Percentiles rank a stretch among this genome's conserved stretches.
These are phyloP conservation scores for Branchipolynoe longqiensis DNA, from an alignment of 2,888 invertebrate species.

Conservation along the genomic window DNA sequence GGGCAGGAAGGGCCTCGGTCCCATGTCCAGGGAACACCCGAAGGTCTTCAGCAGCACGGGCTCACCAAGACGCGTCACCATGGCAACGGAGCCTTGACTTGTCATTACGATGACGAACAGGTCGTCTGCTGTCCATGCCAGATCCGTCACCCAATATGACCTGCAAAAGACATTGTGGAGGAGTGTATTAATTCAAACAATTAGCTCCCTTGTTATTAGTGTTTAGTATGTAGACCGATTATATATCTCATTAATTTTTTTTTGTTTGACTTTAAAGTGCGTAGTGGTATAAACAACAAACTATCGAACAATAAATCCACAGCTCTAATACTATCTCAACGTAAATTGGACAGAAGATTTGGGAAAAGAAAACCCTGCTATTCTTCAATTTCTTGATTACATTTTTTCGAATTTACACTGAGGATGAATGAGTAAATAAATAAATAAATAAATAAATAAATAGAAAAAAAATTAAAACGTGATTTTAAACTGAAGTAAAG, in stretches of 20 bases:
- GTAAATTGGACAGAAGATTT: too few relatives aligned
- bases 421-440: neutral
- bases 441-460: neutral
- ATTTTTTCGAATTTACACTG: neutral
- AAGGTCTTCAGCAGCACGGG: slow-evolving; percentile 74
- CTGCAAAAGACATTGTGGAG: too few relatives aligned
- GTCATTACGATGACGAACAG: slow-evolving; percentile 77
- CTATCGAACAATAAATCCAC: too few relatives aligned
- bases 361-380: too few relatives aligned
- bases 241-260: too few relatives aligned
- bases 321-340: too few relatives aligned
- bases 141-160: slow-evolving; percentile 77
- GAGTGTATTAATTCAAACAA: too few relatives aligned
- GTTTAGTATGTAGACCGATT: too few relatives aligned
- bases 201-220: too few relatives aligned
- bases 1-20: slow-evolving; percentile 78
- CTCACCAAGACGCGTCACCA: slow-evolving; percentile 79
- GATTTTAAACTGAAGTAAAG: neutral
- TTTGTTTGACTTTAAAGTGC: too few relatives aligned
- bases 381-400: too few relatives aligned
- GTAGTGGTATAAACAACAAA: too few relatives aligned
- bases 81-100: slow-evolving; percentile 76
- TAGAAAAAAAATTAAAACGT: neutral
- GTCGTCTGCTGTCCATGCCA: slow-evolving; percentile 78
- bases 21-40: slow-evolving; percentile 77